Evolutionary conservation across 2,888 invertebrate species (phyloP).

Genomic region (Drosophila longiperda): DNA sequence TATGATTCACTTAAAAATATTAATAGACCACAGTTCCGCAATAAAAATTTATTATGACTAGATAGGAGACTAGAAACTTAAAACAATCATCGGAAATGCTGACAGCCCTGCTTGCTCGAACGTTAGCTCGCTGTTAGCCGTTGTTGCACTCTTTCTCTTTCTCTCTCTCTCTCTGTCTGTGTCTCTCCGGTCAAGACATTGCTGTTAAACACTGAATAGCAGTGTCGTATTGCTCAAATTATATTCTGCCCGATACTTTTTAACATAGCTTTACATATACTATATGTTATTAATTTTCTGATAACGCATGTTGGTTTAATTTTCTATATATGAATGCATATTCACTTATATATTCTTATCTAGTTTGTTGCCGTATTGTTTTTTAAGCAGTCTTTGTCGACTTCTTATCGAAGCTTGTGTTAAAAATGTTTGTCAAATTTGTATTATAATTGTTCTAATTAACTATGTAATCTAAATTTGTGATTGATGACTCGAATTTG

Average conservation of each 20-base stretch:
- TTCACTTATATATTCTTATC: slow-evolving; percentile 24
- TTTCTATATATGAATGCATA: slow-evolving; percentile 1
- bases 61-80: background rate
- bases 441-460: slow-evolving; percentile 67
- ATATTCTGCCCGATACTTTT: slow-evolving; percentile 26
- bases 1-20: too few relatives aligned
- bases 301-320: background rate
- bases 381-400: slow-evolving; percentile 11
- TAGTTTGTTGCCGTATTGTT: slow-evolving; percentile 13
- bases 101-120: slow-evolving; percentile 45
- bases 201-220: slow-evolving; percentile 66
- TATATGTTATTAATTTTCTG: slow-evolving; percentile 1
- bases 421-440: slow-evolving; percentile 48
- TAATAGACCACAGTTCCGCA: background rate
- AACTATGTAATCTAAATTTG: slow-evolving; percentile 26
- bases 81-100: background rate
- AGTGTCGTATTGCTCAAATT: slow-evolving; percentile 48
- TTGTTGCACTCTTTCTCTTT: slow-evolving; percentile 19
- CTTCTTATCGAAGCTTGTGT: slow-evolving; percentile 37
- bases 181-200: slow-evolving; percentile 32
- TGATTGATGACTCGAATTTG: slow-evolving; percentile 30
- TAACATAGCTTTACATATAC: slow-evolving; percentile 24
- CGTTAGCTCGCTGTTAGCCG: background rate
- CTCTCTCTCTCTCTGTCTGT: slow-evolving; percentile 13
- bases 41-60: background rate